These are phyloP conservation scores for Nasonia giraulti DNA, from an alignment of 1,140 invertebrate species.

Conservation along the genomic window DNA sequence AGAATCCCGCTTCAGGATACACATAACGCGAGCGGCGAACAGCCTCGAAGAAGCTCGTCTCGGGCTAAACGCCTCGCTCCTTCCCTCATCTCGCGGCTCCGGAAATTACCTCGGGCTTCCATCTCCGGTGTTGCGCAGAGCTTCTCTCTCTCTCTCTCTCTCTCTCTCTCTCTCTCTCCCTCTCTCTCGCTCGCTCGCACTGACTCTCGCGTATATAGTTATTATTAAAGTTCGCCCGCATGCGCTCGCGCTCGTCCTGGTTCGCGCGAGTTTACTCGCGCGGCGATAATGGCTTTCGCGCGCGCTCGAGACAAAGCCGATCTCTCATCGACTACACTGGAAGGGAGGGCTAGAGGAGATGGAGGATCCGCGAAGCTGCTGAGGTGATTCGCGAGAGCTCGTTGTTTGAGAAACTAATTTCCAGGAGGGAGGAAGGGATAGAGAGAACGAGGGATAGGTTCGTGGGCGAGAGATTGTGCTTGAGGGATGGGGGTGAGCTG, in stretches of 20 bases:
- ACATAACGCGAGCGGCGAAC: background rate
- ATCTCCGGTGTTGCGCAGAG: constrained; percentile 43
- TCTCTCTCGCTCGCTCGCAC: too few species aligned
- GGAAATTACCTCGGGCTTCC: constrained; percentile 52
- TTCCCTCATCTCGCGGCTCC: constrained; percentile 3
- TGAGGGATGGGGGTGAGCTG: background rate
- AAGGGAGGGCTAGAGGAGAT: background rate
- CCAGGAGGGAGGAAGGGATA: background rate
- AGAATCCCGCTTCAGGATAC: background rate
- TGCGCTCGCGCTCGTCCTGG: background rate
- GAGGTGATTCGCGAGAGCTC: background rate
- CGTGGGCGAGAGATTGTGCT: background rate
- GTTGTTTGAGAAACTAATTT: constrained; percentile 35
- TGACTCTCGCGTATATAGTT: constrained; percentile 5
- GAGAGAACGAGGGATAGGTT: background rate
- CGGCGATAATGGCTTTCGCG: constrained; percentile 36
- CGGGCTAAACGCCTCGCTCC: constrained; percentile 6
- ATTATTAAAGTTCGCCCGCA: constrained; percentile 50
- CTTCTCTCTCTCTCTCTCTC: background rate
- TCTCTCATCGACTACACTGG: background rate
- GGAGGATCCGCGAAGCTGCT: background rate
- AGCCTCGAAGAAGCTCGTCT: constrained; percentile 43
- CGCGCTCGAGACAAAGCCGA: constrained; percentile 38
- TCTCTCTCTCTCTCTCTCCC: too few species aligned
- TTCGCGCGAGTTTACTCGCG: constrained; percentile 28